Percentiles rank a stretch among this genome's conserved stretches.
These are phyloP conservation scores for Thaleichthys pacificus DNA, from an alignment of 2,797 vertebrate genomes.

Conservation along the genomic window DNA sequence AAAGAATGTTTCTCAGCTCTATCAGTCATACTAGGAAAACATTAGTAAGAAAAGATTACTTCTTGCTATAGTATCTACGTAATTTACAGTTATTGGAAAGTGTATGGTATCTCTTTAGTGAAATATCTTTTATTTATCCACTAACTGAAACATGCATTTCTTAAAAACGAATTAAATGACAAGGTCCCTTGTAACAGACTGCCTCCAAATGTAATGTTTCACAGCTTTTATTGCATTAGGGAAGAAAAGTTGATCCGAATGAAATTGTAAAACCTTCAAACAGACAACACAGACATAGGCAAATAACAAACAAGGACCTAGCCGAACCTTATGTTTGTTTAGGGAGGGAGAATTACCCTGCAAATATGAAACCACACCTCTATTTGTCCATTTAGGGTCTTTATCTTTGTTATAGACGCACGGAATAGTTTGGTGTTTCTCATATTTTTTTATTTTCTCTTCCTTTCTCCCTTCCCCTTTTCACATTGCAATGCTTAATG, in stretches of 20 bases:
- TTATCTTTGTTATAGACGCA: constrained; percentile 58
- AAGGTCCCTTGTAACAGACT: constrained; percentile 5
- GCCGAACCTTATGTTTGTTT: constrained; percentile 69
- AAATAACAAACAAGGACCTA: constrained; percentile 55
- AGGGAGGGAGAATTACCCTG: constrained; percentile 75
- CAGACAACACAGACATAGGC: constrained; percentile 47
- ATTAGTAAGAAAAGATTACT: no score
- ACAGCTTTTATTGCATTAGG: constrained; percentile 6
- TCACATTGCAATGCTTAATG: neutral
- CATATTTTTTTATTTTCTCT: constrained; percentile 5
- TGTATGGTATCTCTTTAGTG: no score
- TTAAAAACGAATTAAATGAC: neutral
- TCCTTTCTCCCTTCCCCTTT: constrained; percentile 24
- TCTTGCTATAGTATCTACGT: no score
- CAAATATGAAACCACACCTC: constrained; percentile 76
- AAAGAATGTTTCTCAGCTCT: constrained; percentile 5
- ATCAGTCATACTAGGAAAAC: neutral
- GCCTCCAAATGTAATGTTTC: neutral
- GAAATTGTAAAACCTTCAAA: constrained; percentile 47
- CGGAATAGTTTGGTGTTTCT: constrained; percentile 39
- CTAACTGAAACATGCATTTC: neutral
- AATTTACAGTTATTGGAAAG: neutral
- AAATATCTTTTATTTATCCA: no score
- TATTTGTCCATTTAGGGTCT: constrained; percentile 67
- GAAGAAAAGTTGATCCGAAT: constrained; percentile 25